Evolutionary conservation across 2,797 vertebrate genomes (phyloP).

Genomic region (Anolis apletophallus): DNA sequence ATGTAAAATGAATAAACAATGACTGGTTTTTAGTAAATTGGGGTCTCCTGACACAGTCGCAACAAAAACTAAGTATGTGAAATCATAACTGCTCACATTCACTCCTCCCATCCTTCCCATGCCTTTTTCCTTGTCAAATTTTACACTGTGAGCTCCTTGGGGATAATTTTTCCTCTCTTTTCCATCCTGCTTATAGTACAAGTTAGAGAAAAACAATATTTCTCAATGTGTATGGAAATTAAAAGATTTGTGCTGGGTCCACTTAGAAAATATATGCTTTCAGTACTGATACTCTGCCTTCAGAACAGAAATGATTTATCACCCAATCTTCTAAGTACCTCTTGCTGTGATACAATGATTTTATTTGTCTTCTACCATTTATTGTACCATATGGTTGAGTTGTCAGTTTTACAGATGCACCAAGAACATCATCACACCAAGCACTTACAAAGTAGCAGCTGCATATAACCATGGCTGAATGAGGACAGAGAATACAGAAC

Average conservation of each 20-base stretch:
- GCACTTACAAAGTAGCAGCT: constrained; percentile 4
- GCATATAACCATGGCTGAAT: not conserved
- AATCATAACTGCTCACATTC: not conserved
- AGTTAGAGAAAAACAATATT: too few species aligned
- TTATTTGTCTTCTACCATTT: constrained; percentile 27
- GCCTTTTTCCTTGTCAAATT: not conserved
- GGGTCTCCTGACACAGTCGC: not conserved
- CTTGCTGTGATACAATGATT: constrained; percentile 34
- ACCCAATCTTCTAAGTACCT: constrained; percentile 40
- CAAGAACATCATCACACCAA: not conserved
- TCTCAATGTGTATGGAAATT: not conserved
- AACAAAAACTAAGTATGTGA: not conserved
- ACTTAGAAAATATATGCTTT: too few species aligned
- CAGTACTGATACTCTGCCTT: not conserved
- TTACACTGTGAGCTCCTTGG: not conserved
- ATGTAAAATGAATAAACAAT: not conserved
- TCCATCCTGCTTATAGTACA: not conserved
- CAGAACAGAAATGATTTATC: constrained; percentile 2
- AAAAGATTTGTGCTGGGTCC: not conserved
- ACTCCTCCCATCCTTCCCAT: not conserved
- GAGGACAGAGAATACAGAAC: fast-evolving
- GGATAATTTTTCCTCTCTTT: not conserved
- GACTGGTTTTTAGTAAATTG: not conserved
- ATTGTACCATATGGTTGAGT: constrained; percentile 42
- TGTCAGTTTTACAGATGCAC: constrained; percentile 33